Conservation (phyloP, 2,888 invertebrate species). For the Biston stratarius region DNA sequence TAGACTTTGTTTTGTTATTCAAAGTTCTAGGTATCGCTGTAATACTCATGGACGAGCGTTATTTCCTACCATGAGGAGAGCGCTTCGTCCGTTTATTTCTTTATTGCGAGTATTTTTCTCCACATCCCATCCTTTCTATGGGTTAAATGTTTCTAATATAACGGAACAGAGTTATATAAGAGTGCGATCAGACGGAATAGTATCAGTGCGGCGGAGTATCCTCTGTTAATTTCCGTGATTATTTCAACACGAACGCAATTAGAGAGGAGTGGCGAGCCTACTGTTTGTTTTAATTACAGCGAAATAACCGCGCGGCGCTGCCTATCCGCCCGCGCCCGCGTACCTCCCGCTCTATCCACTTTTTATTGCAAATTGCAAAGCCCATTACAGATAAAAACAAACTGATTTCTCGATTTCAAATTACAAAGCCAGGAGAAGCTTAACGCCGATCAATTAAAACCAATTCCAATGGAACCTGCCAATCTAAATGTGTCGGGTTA, state of each 20-base stretch:
- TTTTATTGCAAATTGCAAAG: constrained; percentile 79
- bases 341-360: constrained; percentile 59
- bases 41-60: too few species aligned
- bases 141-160: too few species aligned
- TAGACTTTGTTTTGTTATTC: too few species aligned
- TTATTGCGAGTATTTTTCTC: too few species aligned
- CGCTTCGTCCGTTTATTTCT: too few species aligned
- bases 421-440: constrained; percentile 52
- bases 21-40: too few species aligned
- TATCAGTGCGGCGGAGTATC: constrained; percentile 50
- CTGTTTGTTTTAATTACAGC: constrained; percentile 85
- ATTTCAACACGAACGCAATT: constrained; percentile 83
- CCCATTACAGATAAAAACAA: constrained; percentile 73
- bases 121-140: too few species aligned
- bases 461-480: constrained; percentile 47
- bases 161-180: neutral
- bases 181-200: constrained; percentile 32
- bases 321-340: constrained; percentile 32
- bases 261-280: constrained; percentile 81
- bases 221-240: constrained; percentile 75
- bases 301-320: constrained; percentile 70
- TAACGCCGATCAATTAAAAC: constrained; percentile 50
- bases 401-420: constrained; percentile 58
- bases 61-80: too few species aligned
- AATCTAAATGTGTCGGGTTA: constrained; percentile 27